A percentile compares a stretch with the other conserved stretches of the same genome.
Conservation (phyloP, 1,140 invertebrate species). For the Xylocopa sonorina region DNA sequence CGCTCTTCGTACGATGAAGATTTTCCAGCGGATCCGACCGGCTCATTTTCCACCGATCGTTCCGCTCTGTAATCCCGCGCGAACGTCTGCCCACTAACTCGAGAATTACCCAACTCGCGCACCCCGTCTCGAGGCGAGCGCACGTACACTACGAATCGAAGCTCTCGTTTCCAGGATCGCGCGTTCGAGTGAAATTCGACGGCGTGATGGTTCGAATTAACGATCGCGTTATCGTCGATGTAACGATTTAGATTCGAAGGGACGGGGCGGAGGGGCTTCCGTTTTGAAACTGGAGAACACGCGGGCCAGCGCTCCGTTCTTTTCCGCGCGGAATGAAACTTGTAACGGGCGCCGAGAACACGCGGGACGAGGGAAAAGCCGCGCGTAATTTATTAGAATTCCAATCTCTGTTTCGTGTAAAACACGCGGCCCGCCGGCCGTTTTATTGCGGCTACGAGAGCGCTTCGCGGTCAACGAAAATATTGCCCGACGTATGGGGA, state of each 20-base stretch:
- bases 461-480: slow-evolving; percentile 29
- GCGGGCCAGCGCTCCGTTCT: no score
- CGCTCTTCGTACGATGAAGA: slow-evolving; percentile 22
- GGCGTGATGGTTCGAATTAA: no score
- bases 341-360: neutral
- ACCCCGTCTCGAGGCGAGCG: no score
- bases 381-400: slow-evolving; percentile 50
- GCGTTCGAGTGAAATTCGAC: no score
- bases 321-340: neutral
- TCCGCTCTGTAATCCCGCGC: slow-evolving; percentile 43
- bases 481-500: slow-evolving; percentile 11
- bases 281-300: no score
- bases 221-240: no score
- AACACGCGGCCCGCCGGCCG: neutral
- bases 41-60: slow-evolving; percentile 13
- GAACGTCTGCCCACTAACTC: slow-evolving; percentile 2
- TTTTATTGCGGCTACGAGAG: slow-evolving; percentile 29
- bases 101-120: slow-evolving; percentile 3
- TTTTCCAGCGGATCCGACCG: slow-evolving; percentile 32
- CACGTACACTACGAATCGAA: no score
- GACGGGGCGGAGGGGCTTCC: no score
- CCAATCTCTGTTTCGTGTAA: slow-evolving; percentile 41
- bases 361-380: neutral
- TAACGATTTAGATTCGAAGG: no score
- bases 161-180: no score